phyloP scores from a whole-genome alignment of 2,113 vertebrate species.

The Malaclemys terrapin region DNA sequence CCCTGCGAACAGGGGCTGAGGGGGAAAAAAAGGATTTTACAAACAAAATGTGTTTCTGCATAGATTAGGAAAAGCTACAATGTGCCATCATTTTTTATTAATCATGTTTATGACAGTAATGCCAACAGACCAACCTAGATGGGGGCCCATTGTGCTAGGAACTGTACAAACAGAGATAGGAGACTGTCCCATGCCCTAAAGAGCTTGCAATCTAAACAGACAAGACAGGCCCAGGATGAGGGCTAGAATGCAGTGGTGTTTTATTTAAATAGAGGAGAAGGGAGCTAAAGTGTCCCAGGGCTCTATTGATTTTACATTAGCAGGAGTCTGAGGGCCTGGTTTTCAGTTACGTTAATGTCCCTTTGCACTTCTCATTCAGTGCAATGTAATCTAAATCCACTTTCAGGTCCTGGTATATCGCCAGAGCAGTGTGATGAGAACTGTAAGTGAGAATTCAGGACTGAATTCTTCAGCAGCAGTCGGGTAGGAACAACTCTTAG shows the following conservation, averaged over 20 bases:
- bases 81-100: neutral
- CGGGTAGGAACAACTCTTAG: neutral
- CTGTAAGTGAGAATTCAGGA: neutral
- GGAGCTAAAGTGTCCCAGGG: neutral
- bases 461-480: neutral
- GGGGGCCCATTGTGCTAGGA: neutral
- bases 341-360: neutral
- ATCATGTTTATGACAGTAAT: neutral
- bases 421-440: neutral
- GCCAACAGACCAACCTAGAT: neutral
- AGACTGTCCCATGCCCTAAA: neutral
- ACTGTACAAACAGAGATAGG: neutral
- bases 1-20: rapidly evolving
- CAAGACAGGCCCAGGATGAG: neutral
- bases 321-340: rapidly evolving
- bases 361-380: neutral
- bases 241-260: neutral
- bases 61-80: neutral
- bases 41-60: neutral
- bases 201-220: neutral
- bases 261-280: neutral
- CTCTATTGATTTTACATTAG: neutral
- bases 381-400: neutral
- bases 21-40: neutral
- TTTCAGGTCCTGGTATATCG: rapidly evolving